These are phyloP conservation scores for Thalassophryne amazonica DNA, from an alignment of 2,797 vertebrate species.

Conservation along the genomic window DNA sequence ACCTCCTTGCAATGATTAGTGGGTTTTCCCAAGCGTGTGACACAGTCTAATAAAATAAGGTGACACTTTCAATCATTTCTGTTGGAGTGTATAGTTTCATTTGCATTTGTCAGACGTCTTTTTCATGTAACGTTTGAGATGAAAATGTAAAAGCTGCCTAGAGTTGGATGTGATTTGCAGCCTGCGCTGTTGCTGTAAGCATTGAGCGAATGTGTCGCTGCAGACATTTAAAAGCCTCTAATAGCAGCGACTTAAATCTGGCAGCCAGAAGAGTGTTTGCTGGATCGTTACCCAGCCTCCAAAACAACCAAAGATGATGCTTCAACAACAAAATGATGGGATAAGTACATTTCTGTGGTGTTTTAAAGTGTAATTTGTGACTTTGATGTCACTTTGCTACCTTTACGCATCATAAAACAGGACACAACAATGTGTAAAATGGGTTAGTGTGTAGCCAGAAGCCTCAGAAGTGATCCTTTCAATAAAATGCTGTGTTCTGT, in stretches of 20 bases:
- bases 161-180: slow-evolving; percentile 53
- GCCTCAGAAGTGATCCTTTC: slow-evolving; percentile 8
- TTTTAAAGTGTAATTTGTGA: slow-evolving; percentile 35
- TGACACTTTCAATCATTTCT: slow-evolving; percentile 49
- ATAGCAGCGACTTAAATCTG: slow-evolving; percentile 46
- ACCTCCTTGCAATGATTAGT: slow-evolving; percentile 23
- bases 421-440: slow-evolving; percentile 28
- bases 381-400: slow-evolving; percentile 27
- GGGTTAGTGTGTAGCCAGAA: slow-evolving; percentile 32
- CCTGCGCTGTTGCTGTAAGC: slow-evolving; percentile 49
- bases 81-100: slow-evolving; percentile 23
- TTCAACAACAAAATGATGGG: slow-evolving; percentile 24
- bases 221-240: slow-evolving; percentile 45
- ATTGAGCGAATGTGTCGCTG: slow-evolving; percentile 29
- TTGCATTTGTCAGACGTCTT: slow-evolving; percentile 53
- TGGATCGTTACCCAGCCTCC: slow-evolving; percentile 42
- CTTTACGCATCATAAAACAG: slow-evolving; percentile 27
- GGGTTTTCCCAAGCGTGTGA: slow-evolving; percentile 16
- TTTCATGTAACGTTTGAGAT: slow-evolving; percentile 48
- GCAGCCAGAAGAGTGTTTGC: slow-evolving; percentile 34
- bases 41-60: slow-evolving; percentile 32
- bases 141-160: slow-evolving; percentile 45
- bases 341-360: slow-evolving; percentile 33
- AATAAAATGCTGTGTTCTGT: slow-evolving; percentile 20
- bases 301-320: slow-evolving; percentile 43